These are phyloP conservation scores for Leptobrachium ailaonicum DNA, from an alignment of 2,113 vertebrate species.

Conservation along the genomic window DNA sequence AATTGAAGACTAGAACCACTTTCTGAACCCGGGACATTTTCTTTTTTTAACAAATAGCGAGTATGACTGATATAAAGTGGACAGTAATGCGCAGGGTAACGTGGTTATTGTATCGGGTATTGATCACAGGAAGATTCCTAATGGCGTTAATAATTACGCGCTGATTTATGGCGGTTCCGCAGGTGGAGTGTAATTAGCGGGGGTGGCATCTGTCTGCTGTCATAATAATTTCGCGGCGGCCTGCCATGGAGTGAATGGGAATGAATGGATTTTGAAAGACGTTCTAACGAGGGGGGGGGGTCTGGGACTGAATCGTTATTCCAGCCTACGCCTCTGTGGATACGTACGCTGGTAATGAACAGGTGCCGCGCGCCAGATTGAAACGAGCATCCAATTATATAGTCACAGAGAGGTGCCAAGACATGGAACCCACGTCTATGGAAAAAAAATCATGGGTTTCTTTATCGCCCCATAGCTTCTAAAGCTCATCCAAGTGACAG, in stretches of 20 bases:
- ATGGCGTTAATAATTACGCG: neutral
- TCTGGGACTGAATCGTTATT: neutral
- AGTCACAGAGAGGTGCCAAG: neutral
- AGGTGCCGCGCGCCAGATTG: slow-evolving; percentile 15
- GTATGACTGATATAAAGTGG: no score
- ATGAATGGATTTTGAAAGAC: slow-evolving; percentile 10
- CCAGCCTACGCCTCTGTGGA: neutral
- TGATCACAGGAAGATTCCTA: neutral
- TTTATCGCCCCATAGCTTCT: no score
- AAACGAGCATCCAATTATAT: neutral
- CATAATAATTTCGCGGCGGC: slow-evolving; percentile 17
- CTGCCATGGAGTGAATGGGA: slow-evolving; percentile 5
- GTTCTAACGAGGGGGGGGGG: neutral
- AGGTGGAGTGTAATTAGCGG: neutral
- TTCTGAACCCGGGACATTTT: no score
- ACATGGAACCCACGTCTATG: neutral
- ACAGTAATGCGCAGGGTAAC: no score
- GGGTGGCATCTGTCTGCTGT: neutral
- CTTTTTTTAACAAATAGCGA: no score
- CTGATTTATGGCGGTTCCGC: neutral
- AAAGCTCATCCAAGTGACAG: no score
- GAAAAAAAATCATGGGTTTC: neutral
- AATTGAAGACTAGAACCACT: no score
- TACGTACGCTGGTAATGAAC: slow-evolving; percentile 11
- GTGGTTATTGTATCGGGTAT: no score